phyloP scores from a whole-genome alignment of 2,113 vertebrate genomes.

The Myodes glareolus region DNA sequence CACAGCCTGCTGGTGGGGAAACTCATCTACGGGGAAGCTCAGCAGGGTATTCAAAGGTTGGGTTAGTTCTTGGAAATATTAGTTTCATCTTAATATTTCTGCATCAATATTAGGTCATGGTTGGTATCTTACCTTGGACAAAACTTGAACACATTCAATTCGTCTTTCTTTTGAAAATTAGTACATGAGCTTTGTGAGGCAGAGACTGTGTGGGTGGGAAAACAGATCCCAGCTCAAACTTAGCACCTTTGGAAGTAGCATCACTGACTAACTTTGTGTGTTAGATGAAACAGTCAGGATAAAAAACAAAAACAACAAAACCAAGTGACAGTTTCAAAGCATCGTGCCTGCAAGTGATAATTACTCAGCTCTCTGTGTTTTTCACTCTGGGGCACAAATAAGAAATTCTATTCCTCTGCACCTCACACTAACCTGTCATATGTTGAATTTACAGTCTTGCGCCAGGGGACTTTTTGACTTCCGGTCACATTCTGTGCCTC shows the following conservation, averaged over 20 bases:
- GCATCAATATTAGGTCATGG: neutral
- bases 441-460: conserved; percentile 25
- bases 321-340: neutral
- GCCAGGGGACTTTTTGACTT: conserved; percentile 73
- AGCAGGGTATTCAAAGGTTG: neutral
- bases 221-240: neutral
- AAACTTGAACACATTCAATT: neutral
- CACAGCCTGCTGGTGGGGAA: neutral
- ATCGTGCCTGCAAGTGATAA: neutral
- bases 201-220: neutral
- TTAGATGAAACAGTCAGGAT: neutral
- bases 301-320: neutral
- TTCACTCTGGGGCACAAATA: neutral
- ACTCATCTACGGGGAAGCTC: neutral
- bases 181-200: neutral
- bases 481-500: conserved; percentile 72
- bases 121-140: conserved; percentile 22
- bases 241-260: neutral
- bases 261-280: neutral
- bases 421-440: neutral
- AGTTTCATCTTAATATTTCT: neutral
- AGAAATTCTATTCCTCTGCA: neutral
- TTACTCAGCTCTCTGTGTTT: conserved; percentile 51
- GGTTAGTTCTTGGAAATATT: neutral
- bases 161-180: neutral